A percentile compares a stretch with the other conserved stretches of the same genome.
Conservation (phyloP, 2,797 vertebrate genomes). For the Varecia variegata region DNA sequence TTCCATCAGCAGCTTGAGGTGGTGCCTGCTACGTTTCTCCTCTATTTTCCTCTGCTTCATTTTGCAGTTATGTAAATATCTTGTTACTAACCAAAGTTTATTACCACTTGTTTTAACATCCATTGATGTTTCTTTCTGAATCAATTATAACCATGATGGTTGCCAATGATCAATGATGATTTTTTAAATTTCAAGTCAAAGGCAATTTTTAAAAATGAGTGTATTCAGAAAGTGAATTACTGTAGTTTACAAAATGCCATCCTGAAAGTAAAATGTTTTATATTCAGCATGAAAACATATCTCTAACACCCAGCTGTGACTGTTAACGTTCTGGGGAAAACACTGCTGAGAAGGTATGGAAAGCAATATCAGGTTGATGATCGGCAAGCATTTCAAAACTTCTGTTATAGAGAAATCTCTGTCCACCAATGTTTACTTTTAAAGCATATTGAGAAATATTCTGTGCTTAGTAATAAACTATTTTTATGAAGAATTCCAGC, state of each 20-base stretch:
- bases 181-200: background rate
- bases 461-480: background rate
- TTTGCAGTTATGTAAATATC: background rate
- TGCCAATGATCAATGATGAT: background rate
- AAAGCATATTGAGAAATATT: background rate
- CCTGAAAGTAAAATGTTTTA: constrained; percentile 38
- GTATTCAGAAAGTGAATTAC: background rate
- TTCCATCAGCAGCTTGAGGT: background rate
- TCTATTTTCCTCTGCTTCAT: background rate
- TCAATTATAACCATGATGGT: background rate
- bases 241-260: background rate
- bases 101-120: background rate
- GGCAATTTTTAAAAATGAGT: background rate
- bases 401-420: background rate
- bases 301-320: background rate
- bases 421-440: background rate
- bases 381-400: background rate
- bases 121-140: background rate
- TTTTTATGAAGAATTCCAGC: background rate
- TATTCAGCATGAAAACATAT: background rate
- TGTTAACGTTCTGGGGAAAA: background rate
- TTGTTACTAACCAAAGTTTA: background rate
- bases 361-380: background rate
- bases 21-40: background rate
- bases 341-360: background rate